Evolutionary conservation across 1,140 invertebrate species (phyloP).

Genomic region (Ruditapes philippinarum): DNA sequence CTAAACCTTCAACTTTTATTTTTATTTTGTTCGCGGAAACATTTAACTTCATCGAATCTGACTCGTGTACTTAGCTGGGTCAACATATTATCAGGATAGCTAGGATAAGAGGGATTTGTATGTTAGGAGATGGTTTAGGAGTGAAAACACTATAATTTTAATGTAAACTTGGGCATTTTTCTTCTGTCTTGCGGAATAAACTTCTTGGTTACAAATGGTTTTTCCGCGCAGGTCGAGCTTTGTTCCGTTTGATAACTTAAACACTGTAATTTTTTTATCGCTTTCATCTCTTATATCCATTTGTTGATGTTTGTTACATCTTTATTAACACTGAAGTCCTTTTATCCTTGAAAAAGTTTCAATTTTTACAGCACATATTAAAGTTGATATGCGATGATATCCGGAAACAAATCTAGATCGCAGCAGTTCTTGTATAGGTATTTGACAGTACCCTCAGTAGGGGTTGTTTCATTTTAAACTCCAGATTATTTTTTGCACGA

Average conservation of each 20-base stretch:
- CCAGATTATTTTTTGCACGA: neutral
- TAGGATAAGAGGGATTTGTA: neutral
- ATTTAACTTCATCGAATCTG: conserved; percentile 5
- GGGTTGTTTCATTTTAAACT: neutral
- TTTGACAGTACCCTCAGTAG: neutral
- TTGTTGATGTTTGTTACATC: too few relatives aligned
- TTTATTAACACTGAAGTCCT: neutral
- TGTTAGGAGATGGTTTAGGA: conserved; percentile 37
- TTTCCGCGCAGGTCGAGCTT: neutral
- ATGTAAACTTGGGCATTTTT: conserved; percentile 42
- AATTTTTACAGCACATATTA: neutral
- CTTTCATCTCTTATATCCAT: too few relatives aligned
- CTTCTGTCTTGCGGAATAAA: neutral
- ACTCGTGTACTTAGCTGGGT: neutral
- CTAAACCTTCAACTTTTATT: neutral
- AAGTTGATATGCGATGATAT: too few relatives aligned
- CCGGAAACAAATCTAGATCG: neutral
- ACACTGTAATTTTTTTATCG: too few relatives aligned
- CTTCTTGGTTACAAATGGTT: conserved; percentile 30
- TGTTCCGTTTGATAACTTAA: too few relatives aligned
- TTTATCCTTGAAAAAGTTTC: neutral
- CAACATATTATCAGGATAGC: conserved; percentile 4
- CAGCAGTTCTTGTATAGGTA: neutral
- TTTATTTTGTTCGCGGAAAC: neutral
- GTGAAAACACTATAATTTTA: conserved; percentile 36